These are phyloP conservation scores for Heliconius erato DNA, from an alignment of 2,888 invertebrate genomes.

Conservation along the genomic window DNA sequence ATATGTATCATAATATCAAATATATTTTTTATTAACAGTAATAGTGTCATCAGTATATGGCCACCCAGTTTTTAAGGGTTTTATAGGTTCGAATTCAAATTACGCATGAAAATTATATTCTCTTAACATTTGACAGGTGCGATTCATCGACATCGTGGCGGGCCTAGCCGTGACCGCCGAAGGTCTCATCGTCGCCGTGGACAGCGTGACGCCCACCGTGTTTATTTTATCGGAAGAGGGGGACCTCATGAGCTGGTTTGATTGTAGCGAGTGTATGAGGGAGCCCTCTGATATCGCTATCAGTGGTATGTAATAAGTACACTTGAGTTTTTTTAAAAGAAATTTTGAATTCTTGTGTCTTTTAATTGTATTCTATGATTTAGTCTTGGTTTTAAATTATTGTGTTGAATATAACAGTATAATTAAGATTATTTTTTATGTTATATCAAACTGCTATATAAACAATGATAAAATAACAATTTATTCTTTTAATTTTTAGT, in stretches of 20 bases:
- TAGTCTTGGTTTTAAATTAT: too few relatives aligned
- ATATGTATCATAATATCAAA: too few relatives aligned
- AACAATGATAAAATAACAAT: too few relatives aligned
- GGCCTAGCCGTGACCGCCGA: slow-evolving; percentile 96
- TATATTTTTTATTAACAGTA: too few relatives aligned
- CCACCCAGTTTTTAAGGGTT: neutral
- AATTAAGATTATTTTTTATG: too few relatives aligned
- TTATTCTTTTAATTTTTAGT: too few relatives aligned
- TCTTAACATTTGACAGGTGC: slow-evolving; percentile 66
- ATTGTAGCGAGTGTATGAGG: slow-evolving; percentile 98
- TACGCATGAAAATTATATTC: neutral
- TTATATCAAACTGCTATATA: too few relatives aligned
- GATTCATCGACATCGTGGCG: slow-evolving; percentile 96
- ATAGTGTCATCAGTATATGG: too few relatives aligned
- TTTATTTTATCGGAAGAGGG: slow-evolving; percentile 97
- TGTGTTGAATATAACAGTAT: too few relatives aligned
- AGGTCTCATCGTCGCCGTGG: slow-evolving; percentile 98
- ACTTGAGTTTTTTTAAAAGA: too few relatives aligned
- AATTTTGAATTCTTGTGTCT: too few relatives aligned
- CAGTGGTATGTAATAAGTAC: slow-evolving; percentile 87
- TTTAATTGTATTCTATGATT: too few relatives aligned
- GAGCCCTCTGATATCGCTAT: slow-evolving; percentile 99
- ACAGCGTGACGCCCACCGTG: slow-evolving; percentile 98
- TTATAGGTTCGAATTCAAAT: neutral
- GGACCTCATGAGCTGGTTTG: slow-evolving; percentile 97